These are phyloP conservation scores for Brachirus orientalis DNA, from an alignment of 2,113 vertebrate species.

Conservation along the genomic window DNA sequence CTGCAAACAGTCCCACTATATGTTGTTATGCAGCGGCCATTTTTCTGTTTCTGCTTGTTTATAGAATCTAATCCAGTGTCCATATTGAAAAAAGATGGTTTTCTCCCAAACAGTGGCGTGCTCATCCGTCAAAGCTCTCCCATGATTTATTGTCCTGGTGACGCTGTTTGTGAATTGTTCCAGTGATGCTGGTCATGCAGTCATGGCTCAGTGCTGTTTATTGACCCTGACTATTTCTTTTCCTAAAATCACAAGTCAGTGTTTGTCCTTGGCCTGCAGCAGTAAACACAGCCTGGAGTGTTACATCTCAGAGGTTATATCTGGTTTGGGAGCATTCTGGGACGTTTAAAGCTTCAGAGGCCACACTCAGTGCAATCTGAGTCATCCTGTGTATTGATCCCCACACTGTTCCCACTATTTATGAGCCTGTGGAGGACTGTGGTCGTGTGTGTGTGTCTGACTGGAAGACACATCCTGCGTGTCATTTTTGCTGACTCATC, in stretches of 20 bases:
- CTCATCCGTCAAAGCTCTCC: constrained; percentile 5
- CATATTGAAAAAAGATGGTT: too few relatives aligned
- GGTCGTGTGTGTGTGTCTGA: constrained; percentile 16
- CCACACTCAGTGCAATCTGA: constrained; percentile 41
- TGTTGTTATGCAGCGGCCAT: too few relatives aligned
- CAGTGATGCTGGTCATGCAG: neutral
- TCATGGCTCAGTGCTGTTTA: constrained; percentile 1
- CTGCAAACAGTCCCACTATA: too few relatives aligned
- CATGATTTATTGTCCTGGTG: constrained; percentile 4
- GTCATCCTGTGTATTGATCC: constrained; percentile 57
- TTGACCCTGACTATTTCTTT: constrained; percentile 7
- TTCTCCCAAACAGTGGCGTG: too few relatives aligned
- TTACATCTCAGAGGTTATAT: constrained; percentile 28
- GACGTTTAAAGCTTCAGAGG: constrained; percentile 24
- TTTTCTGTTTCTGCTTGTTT: too few relatives aligned
- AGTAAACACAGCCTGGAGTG: constrained; percentile 15
- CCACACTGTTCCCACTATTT: constrained; percentile 34
- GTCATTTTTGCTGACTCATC: constrained; percentile 61
- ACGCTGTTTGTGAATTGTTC: constrained; percentile 13
- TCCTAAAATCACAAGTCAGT: constrained; percentile 32
- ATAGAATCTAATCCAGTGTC: neutral
- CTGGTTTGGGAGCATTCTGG: constrained; percentile 34
- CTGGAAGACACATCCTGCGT: constrained; percentile 27
- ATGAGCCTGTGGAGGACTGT: constrained; percentile 35
- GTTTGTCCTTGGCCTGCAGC: constrained; percentile 37